These are phyloP conservation scores for Dolichotis patagonum DNA, from an alignment of 2,113 vertebrate species.

Conservation along the genomic window DNA sequence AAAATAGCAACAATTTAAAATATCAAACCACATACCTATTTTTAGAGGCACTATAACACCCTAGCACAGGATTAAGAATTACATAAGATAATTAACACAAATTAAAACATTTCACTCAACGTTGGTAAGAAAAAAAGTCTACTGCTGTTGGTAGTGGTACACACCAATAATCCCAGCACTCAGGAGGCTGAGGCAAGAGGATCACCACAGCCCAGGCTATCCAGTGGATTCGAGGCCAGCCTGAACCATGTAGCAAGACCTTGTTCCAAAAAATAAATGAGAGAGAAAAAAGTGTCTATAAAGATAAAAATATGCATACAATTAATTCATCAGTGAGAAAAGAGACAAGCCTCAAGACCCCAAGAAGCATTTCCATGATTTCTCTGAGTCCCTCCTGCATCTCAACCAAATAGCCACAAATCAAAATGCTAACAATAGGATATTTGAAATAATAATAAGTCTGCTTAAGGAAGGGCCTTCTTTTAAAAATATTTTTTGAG, in stretches of 20 bases:
- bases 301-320: background rate
- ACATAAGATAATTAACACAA: background rate
- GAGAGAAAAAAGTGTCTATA: background rate
- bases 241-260: background rate
- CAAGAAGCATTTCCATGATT: background rate
- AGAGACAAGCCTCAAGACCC: background rate
- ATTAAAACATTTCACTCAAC: conserved; percentile 6
- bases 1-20: conserved; percentile 22
- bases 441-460: background rate
- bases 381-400: background rate
- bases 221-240: background rate
- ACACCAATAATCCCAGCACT: background rate
- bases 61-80: background rate
- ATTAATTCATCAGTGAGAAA: conserved; percentile 20
- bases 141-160: background rate
- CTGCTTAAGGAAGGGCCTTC: background rate
- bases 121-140: background rate
- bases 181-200: background rate
- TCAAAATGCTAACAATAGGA: background rate
- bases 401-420: conserved; percentile 33
- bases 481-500: background rate
- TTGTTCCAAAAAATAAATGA: background rate
- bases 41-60: background rate
- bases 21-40: background rate
- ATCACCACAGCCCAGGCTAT: background rate